phyloP scores from a whole-genome alignment of 2,113 vertebrate genomes.

The Xyliphius kryptos region DNA sequence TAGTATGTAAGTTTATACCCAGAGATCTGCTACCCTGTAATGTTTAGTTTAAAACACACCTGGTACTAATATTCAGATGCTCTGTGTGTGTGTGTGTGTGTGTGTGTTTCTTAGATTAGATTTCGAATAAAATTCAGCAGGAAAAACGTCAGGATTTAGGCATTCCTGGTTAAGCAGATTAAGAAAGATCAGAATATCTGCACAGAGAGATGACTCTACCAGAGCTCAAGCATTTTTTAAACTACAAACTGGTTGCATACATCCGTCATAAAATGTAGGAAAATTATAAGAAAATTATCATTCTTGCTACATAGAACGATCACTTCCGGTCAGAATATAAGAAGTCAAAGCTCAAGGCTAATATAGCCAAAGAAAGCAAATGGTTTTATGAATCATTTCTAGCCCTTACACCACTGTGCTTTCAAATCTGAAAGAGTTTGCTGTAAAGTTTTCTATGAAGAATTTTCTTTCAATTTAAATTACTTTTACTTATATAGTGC shows the following conservation, averaged over 20 bases:
- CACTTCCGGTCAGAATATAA: too few relatives aligned
- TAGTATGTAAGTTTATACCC: constrained; percentile 6
- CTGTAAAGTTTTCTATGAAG: too few relatives aligned
- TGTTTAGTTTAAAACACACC: constrained; percentile 21
- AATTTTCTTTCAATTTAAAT: too few relatives aligned
- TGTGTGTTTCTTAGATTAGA: constrained; percentile 3
- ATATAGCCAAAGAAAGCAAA: too few relatives aligned
- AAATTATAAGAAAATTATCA: too few relatives aligned
- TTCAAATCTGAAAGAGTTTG: too few relatives aligned
- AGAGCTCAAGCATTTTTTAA: neutral
- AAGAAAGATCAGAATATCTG: constrained; percentile 2
- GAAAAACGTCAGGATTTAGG: neutral
- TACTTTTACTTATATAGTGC: too few relatives aligned
- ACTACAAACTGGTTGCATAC: neutral
- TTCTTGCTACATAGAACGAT: too few relatives aligned
- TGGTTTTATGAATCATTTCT: too few relatives aligned
- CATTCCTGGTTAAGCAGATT: constrained; percentile 16
- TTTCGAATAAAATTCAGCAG: constrained; percentile 8
- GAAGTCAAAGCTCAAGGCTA: too few relatives aligned
- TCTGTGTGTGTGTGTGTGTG: neutral
- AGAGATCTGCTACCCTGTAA: constrained; percentile 9
- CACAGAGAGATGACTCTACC: neutral
- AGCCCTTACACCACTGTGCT: too few relatives aligned
- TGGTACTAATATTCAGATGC: constrained; percentile 14
- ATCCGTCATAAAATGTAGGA: too few relatives aligned